phyloP scores from a whole-genome alignment of 2,888 invertebrate genomes.

The Metellina segmentata region DNA sequence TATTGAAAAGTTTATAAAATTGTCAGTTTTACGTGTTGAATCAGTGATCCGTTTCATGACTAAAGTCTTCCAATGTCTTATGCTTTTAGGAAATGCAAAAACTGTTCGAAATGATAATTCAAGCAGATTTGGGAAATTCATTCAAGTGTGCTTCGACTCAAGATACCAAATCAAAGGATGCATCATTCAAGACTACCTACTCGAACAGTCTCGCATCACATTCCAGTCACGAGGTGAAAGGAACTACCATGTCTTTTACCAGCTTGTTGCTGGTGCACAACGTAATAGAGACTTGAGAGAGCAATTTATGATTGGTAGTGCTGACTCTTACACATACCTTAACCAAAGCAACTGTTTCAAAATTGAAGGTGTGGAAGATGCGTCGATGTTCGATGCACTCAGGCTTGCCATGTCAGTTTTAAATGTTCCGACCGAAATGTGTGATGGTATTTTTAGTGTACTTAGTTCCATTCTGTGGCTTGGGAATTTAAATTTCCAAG shows the following conservation, averaged over 20 bases:
- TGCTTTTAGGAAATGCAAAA: constrained; percentile 90
- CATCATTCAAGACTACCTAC: constrained; percentile 93
- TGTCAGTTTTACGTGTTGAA: no score
- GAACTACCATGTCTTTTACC: constrained; percentile 96
- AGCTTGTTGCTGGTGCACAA: constrained; percentile 89
- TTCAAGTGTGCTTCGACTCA: constrained; percentile 94
- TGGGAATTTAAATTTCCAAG: constrained; percentile 92
- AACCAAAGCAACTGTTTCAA: constrained; percentile 86
- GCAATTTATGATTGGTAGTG: constrained; percentile 88
- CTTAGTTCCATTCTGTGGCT: constrained; percentile 94
- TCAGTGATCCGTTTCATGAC: no score
- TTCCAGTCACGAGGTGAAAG: constrained; percentile 93
- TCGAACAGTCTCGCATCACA: constrained; percentile 94
- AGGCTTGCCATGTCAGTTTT: constrained; percentile 93
- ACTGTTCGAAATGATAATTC: constrained; percentile 96
- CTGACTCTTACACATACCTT: constrained; percentile 90
- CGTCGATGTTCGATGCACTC: constrained; percentile 89
- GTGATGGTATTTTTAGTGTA: constrained; percentile 93
- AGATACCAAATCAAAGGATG: constrained; percentile 95
- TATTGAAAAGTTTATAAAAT: no score
- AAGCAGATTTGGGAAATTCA: constrained; percentile 96
- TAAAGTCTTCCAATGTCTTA: no score
- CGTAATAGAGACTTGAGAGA: constrained; percentile 79
- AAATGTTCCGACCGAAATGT: constrained; percentile 87
- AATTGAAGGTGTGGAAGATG: constrained; percentile 86